Conservation (phyloP, 2,797 vertebrate genomes). For the Pipistrellus nathusii region DNA sequence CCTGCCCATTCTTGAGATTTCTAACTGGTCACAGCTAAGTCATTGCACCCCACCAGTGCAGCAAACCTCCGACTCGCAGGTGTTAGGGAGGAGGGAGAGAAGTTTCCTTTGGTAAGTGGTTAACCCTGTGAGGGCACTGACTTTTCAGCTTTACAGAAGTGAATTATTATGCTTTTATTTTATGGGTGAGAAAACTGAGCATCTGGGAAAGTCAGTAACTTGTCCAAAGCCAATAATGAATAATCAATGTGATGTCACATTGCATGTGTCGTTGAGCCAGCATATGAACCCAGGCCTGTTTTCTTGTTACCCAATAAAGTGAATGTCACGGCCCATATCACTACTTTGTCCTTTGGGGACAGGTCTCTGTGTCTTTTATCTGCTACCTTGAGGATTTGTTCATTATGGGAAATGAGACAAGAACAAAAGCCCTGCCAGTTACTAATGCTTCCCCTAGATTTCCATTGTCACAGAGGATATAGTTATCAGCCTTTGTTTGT, state of each 20-base stretch:
- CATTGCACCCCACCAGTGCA: neutral
- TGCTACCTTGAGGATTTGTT: constrained; percentile 21
- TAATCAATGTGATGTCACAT: neutral
- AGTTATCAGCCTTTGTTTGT: constrained; percentile 76
- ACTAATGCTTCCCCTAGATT: neutral
- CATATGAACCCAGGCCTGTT: neutral
- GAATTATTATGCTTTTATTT: neutral
- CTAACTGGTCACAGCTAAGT: neutral
- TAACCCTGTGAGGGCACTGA: neutral
- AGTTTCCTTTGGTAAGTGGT: neutral
- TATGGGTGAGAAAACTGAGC: neutral
- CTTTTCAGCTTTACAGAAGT: neutral
- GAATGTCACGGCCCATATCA: neutral
- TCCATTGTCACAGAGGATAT: constrained; percentile 57
- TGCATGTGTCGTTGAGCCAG: neutral
- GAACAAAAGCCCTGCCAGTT: constrained; percentile 66
- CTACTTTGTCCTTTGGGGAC: neutral
- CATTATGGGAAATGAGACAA: constrained; percentile 43
- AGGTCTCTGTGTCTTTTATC: neutral
- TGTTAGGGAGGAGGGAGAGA: neutral
- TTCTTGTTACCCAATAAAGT: neutral
- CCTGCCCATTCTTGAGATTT: neutral
- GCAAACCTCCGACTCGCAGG: neutral
- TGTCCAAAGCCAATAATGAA: neutral
- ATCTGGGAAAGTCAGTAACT: neutral